Conservation (phyloP, 1,140 invertebrate genomes). For the Odontomachus brunneus region DNA sequence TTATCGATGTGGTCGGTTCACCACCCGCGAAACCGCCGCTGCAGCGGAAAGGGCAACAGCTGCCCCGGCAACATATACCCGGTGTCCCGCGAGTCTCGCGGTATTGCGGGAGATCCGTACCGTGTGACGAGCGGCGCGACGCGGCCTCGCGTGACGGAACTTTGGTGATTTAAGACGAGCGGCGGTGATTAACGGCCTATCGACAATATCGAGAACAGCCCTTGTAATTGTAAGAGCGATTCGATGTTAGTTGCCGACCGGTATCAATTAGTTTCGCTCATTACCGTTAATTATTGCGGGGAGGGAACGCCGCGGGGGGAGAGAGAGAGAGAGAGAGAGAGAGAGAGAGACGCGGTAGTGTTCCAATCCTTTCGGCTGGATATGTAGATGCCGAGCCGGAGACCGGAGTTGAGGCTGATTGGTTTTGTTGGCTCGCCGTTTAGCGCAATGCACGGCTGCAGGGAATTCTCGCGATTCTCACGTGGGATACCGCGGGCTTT, state of each 20-base stretch:
- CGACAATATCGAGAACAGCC: neutral
- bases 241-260: conserved; percentile 5
- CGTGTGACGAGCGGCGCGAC: neutral
- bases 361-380: no score
- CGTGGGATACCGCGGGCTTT: no score
- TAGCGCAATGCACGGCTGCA: no score
- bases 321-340: no score
- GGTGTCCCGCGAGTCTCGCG: neutral
- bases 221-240: conserved; percentile 35
- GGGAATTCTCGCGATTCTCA: no score
- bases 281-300: conserved; percentile 33
- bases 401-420: no score
- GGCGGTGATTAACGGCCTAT: conserved; percentile 18
- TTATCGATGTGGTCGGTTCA: neutral
- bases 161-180: neutral
- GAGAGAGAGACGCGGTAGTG: no score
- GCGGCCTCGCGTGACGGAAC: conserved; percentile 15
- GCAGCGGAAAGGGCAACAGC: neutral
- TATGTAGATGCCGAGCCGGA: no score
- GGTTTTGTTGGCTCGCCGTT: no score
- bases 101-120: neutral
- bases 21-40: neutral
- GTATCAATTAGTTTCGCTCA: conserved; percentile 34
- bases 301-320: no score
- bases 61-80: neutral